Evolutionary conservation across 2,113 vertebrate species (phyloP).

Genomic region (Butorides virescens): DNA sequence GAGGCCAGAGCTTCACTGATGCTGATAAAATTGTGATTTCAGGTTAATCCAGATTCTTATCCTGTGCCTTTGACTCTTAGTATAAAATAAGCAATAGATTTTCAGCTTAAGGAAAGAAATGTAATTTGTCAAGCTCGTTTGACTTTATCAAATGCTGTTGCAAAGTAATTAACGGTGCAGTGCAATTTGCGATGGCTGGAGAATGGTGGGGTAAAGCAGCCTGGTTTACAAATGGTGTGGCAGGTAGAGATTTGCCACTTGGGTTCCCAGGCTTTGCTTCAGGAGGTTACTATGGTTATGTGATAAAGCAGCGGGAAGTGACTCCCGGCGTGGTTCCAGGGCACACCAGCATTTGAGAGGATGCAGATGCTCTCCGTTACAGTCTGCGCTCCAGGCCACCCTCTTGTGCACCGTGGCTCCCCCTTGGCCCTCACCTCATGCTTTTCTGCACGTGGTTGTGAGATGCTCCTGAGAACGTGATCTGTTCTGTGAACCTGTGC

Average conservation of each 20-base stretch:
- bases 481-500: not conserved
- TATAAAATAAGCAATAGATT: not conserved
- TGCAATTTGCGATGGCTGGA: conserved; percentile 49
- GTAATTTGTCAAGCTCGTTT: conserved; percentile 63
- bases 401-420: not conserved
- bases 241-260: not conserved
- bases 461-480: not conserved
- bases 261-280: not conserved
- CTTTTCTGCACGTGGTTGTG: not conserved
- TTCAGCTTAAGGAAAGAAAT: not conserved
- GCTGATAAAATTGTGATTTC: conserved; percentile 61
- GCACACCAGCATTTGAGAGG: not conserved
- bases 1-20: not conserved
- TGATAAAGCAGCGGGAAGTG: not conserved
- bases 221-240: not conserved
- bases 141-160: conserved; percentile 64
- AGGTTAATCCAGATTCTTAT: conserved; percentile 63
- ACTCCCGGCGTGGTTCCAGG: not conserved
- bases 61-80: not conserved
- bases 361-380: not conserved
- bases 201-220: not conserved
- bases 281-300: not conserved
- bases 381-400: not conserved
- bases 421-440: not conserved
- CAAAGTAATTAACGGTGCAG: conserved; percentile 61